These are phyloP conservation scores for Thalassophryne amazonica DNA, from an alignment of 2,797 vertebrate genomes.

Conservation along the genomic window DNA sequence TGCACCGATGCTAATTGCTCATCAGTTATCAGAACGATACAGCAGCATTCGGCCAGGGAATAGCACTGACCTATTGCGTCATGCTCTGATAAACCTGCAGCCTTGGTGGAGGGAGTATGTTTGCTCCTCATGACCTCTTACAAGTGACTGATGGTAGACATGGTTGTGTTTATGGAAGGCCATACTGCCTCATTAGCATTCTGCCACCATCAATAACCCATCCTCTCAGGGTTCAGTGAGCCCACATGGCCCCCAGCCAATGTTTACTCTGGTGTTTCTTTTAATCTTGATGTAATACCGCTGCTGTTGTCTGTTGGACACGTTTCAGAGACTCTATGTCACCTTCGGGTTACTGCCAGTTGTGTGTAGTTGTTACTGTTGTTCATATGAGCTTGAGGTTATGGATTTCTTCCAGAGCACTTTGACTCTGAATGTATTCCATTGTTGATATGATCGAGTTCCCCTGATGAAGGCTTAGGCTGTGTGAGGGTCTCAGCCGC, in stretches of 20 bases:
- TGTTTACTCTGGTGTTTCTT: slow-evolving; percentile 36
- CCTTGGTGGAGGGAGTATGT: slow-evolving; percentile 8
- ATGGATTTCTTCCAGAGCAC: slow-evolving; percentile 21
- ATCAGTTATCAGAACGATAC: slow-evolving; percentile 68
- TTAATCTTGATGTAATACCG: slow-evolving; percentile 26
- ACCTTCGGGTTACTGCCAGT: slow-evolving; percentile 28
- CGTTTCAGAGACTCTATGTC: slow-evolving; percentile 20
- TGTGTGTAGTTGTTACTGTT: slow-evolving; percentile 22
- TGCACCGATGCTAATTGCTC: slow-evolving; percentile 69
- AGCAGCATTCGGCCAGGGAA: slow-evolving; percentile 41
- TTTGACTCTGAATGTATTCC: slow-evolving; percentile 32
- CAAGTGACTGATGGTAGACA: slow-evolving; percentile 42
- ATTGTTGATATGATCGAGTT: slow-evolving; percentile 47
- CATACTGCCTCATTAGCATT: slow-evolving; percentile 41
- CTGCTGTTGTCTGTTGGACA: not conserved
- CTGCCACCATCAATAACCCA: slow-evolving; percentile 16
- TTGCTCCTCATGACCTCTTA: slow-evolving; percentile 37
- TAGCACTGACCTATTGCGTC: slow-evolving; percentile 56
- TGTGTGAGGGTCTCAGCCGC: slow-evolving; percentile 21
- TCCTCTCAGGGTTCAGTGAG: slow-evolving; percentile 11
- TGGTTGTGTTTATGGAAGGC: slow-evolving; percentile 26
- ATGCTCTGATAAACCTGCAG: slow-evolving; percentile 36
- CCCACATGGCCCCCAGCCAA: slow-evolving; percentile 16
- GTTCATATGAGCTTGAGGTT: slow-evolving; percentile 26
- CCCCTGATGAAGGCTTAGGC: slow-evolving; percentile 45